Conservation (phyloP, 2,113 vertebrate species). For the Australoheros scitulus region DNA sequence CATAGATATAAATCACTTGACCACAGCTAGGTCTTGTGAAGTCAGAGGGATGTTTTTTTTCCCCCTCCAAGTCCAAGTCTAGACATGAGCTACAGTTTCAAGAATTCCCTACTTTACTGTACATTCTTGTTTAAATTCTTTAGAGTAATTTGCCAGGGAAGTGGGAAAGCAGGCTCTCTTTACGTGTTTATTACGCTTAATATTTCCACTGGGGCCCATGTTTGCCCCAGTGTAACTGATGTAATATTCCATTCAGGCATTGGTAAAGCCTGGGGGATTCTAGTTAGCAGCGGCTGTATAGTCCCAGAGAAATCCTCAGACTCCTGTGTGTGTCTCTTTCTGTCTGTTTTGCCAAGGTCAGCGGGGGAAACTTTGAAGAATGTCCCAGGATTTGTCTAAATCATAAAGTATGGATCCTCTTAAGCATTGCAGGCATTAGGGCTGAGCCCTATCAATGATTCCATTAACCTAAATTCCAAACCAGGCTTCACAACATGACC, state of each 20-base stretch:
- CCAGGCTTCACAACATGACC: conserved; percentile 58
- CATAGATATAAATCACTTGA: conserved; percentile 2
- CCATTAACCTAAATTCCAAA: conserved; percentile 76
- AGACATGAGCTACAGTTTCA: conserved; percentile 43
- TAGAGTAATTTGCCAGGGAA: conserved; percentile 15
- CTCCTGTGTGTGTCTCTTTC: conserved; percentile 39
- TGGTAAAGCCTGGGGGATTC: conserved; percentile 54
- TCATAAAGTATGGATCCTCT: conserved; percentile 68
- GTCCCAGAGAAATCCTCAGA: conserved; percentile 48
- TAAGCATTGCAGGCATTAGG: conserved; percentile 68
- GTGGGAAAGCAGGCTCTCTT: conserved; percentile 42
- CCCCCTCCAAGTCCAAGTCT: conserved; percentile 20
- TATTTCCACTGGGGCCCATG: conserved; percentile 41
- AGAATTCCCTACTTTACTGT: conserved; percentile 26
- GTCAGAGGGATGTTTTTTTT: neutral
- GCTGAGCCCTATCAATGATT: conserved; percentile 68
- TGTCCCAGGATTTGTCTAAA: conserved; percentile 72
- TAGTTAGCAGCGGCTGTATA: conserved; percentile 38
- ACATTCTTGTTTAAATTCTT: conserved; percentile 36
- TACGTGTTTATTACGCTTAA: conserved; percentile 55
- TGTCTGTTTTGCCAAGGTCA: conserved; percentile 52
- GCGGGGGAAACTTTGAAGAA: conserved; percentile 65
- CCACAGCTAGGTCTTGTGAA: neutral
- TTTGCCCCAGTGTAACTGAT: conserved; percentile 54
- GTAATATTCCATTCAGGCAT: conserved; percentile 57